phyloP scores from a whole-genome alignment of 92 coral and sea anemone species.

The Heteractis magnifica region DNA sequence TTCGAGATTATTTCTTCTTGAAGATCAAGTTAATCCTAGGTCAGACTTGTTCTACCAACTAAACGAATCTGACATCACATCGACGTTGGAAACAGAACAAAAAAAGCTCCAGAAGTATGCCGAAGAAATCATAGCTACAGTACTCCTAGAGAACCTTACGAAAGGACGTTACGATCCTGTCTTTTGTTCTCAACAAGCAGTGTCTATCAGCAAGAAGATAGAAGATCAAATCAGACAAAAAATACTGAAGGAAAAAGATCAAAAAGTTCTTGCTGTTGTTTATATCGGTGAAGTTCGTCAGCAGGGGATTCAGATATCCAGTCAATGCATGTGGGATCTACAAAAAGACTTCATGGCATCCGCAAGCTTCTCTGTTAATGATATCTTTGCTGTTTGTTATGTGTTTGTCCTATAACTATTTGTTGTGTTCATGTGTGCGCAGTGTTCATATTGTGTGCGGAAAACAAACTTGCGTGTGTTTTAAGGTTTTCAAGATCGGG shows the following conservation, averaged over 20 bases:
- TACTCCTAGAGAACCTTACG: conserved; percentile 20
- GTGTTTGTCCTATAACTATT: conserved; percentile 24
- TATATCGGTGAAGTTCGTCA: conserved; percentile 35
- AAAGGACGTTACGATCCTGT: conserved; percentile 4
- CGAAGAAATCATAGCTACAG: conserved; percentile 42
- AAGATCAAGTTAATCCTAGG: conserved; percentile 32
- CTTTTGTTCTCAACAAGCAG: conserved; percentile 22
- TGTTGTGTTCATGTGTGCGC: neutral
- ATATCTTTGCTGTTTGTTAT: conserved; percentile 43
- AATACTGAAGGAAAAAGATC: conserved; percentile 20
- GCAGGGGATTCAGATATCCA: conserved; percentile 42
- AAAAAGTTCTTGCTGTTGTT: conserved; percentile 32
- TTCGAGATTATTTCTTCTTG: conserved; percentile 18
- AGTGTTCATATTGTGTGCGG: neutral
- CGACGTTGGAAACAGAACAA: conserved; percentile 9
- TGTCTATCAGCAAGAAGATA: conserved; percentile 21
- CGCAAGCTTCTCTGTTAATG: conserved; percentile 37
- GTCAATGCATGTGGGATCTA: conserved; percentile 44
- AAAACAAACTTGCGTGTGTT: neutral
- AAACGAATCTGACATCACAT: conserved; percentile 6
- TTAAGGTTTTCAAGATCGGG: too few species aligned
- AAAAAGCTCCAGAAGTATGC: conserved; percentile 22
- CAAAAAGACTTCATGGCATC: conserved; percentile 36
- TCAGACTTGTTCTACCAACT: conserved; percentile 20
- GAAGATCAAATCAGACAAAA: conserved; percentile 33